phyloP scores from a whole-genome alignment of 2,888 invertebrate species.

The Dynastes maya region DNA sequence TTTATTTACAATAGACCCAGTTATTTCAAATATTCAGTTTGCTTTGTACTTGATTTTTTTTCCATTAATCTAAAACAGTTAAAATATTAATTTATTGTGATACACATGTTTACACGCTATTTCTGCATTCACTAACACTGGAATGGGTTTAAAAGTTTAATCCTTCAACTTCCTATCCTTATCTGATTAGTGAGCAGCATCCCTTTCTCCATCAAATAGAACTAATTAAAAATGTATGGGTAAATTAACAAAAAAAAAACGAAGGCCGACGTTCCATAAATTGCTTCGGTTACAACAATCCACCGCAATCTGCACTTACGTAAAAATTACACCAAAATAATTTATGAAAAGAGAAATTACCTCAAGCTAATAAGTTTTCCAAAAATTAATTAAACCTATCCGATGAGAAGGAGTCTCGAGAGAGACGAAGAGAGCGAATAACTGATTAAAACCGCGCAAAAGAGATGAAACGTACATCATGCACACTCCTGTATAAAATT shows the following conservation, averaged over 20 bases:
- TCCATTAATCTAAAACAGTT: too few species aligned
- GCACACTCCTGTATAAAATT: constrained; percentile 22
- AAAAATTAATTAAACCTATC: constrained; percentile 48
- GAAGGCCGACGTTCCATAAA: constrained; percentile 35
- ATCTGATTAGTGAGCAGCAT: not conserved
- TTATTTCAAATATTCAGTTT: too few species aligned
- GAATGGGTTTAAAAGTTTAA: constrained; percentile 11
- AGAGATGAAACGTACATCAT: constrained; percentile 25
- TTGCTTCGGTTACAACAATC: constrained; percentile 46
- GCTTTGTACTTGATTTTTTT: too few species aligned
- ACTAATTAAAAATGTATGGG: constrained; percentile 46
- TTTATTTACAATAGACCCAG: too few species aligned
- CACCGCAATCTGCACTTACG: constrained; percentile 46
- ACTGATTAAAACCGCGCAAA: constrained; percentile 32
- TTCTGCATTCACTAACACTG: too few species aligned
- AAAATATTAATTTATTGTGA: too few species aligned
- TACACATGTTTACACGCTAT: too few species aligned
- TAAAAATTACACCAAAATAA: constrained; percentile 47
- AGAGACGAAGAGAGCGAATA: not conserved
- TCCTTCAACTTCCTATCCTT: not conserved
- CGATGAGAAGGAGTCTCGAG: constrained; percentile 13
- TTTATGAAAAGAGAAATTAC: constrained; percentile 46
- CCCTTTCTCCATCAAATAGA: constrained; percentile 1
- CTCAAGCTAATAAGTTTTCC: constrained; percentile 45
- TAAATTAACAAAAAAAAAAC: constrained; percentile 29